phyloP scores from a whole-genome alignment of 2,888 invertebrate genomes.

The Didymodactylos carnosus region DNA sequence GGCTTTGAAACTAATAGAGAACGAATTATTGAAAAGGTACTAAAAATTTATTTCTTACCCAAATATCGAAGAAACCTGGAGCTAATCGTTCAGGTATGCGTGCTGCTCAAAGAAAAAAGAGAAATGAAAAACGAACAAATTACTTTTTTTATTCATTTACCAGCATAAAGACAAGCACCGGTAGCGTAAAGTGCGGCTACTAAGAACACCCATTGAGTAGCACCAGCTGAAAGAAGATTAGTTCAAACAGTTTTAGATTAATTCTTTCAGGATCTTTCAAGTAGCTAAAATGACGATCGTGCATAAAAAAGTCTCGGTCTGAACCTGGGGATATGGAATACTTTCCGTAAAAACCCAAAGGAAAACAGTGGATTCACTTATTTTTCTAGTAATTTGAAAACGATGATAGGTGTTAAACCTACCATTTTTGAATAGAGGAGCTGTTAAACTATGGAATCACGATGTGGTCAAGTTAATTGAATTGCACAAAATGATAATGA shows the following conservation, averaged over 20 bases:
- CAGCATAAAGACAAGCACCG: conserved; percentile 82
- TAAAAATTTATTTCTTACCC: conserved; percentile 39
- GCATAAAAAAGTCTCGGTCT: too few relatives aligned
- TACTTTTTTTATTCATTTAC: not conserved
- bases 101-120: conserved; percentile 56
- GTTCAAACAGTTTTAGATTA: not conserved
- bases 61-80: conserved; percentile 86
- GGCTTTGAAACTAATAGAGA: conserved; percentile 68
- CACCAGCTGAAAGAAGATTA: conserved; percentile 45
- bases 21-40: not conserved
- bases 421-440: too few relatives aligned
- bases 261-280: too few relatives aligned
- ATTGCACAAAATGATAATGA: too few relatives aligned
- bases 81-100: conserved; percentile 92
- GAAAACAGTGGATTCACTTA: too few relatives aligned
- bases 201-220: conserved; percentile 73
- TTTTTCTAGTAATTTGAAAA: too few relatives aligned
- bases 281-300: too few relatives aligned
- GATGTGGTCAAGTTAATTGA: too few relatives aligned
- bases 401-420: too few relatives aligned
- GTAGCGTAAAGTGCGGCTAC: conserved; percentile 84
- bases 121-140: not conserved
- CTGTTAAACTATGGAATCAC: too few relatives aligned
- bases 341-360: too few relatives aligned
- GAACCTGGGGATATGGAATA: too few relatives aligned